Percentiles rank a stretch among this genome's conserved stretches.
Evolutionary conservation across 1,140 invertebrate genomes (phyloP).

Genomic region (Formica exsecta): DNA sequence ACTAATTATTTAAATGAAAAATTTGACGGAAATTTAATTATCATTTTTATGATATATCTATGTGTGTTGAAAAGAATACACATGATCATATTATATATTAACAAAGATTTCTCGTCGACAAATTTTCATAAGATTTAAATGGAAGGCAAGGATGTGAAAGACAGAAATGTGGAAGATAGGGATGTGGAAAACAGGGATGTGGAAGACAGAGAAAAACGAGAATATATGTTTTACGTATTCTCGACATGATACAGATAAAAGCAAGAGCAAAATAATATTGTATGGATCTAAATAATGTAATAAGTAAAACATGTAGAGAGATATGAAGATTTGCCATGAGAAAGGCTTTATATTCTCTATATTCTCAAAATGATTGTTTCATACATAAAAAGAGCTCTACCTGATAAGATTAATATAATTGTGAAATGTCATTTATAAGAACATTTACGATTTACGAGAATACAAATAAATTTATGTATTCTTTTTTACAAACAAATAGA

Average conservation of each 20-base stretch:
- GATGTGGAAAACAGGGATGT: background rate
- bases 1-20: constrained; percentile 5
- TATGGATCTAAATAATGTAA: constrained; percentile 21
- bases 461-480: background rate
- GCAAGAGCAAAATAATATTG: background rate
- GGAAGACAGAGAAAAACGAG: background rate
- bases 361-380: background rate
- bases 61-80: background rate
- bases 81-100: background rate
- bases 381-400: background rate
- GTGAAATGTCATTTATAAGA: background rate
- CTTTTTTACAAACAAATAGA: background rate
- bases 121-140: constrained; percentile 10
- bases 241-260: background rate
- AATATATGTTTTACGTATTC: background rate
- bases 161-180: background rate
- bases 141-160: background rate
- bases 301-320: background rate
- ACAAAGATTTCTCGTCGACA: background rate
- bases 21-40: background rate
- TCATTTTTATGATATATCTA: background rate
- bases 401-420: background rate
- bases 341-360: background rate
- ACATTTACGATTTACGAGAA: background rate
- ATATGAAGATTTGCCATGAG: background rate